phyloP scores from a whole-genome alignment of 2,888 invertebrate genomes.

The Barypeithes pellucidus region DNA sequence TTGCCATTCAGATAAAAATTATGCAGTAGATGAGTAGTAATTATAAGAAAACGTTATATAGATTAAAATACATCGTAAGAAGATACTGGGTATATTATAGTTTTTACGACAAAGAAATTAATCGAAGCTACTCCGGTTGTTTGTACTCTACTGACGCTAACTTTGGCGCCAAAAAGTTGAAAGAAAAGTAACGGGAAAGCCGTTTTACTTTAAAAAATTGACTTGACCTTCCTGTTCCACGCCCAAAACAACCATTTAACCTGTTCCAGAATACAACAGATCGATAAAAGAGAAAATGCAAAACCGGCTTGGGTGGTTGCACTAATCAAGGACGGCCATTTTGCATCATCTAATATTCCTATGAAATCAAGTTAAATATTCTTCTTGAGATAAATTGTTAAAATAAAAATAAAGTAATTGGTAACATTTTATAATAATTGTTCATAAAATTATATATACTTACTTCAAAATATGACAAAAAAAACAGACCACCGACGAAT shows the following conservation, averaged over 20 bases:
- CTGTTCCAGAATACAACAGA: slow-evolving; percentile 13
- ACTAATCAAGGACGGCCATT: slow-evolving; percentile 36
- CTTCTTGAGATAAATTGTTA: not conserved
- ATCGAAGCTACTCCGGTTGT: not conserved
- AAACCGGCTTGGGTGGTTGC: slow-evolving; percentile 31
- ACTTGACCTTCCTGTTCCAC: not conserved
- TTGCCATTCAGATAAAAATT: too few species aligned
- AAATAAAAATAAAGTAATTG: not conserved
- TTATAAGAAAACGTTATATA: too few species aligned
- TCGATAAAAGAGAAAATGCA: slow-evolving; percentile 36
- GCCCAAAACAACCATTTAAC: slow-evolving; percentile 12
- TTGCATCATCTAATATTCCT: slow-evolving; percentile 10
- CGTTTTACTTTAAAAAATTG: not conserved
- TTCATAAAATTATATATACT: not conserved
- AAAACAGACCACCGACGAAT: not conserved
- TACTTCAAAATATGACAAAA: not conserved
- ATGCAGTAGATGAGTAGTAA: too few species aligned
- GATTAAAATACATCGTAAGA: too few species aligned
- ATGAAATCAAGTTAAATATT: not conserved
- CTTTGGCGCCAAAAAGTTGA: slow-evolving; percentile 10
- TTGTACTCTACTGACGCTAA: slow-evolving; percentile 1
- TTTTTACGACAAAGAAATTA: too few species aligned
- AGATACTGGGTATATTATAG: too few species aligned
- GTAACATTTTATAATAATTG: too few species aligned
- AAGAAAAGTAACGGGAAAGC: not conserved